Base-by-base conservation (phyloP, 2,797 vertebrate genomes). In the Leucoraja ocellata region DNA sequence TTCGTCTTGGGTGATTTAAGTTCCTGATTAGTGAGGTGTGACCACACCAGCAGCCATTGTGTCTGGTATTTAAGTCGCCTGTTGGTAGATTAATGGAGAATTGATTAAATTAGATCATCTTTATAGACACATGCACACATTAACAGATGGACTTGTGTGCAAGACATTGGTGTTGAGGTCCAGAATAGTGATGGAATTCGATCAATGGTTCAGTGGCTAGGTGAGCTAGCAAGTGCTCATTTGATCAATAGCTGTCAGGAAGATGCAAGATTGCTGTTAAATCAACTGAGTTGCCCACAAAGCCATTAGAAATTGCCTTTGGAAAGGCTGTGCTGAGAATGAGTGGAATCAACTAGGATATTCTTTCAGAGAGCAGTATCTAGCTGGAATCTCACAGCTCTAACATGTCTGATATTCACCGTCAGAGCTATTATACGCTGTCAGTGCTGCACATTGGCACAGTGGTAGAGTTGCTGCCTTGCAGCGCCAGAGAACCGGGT, bases 31-130 rank as follows among this genome's bases (percentile, higher is more conserved):
- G 4, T 13, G 25, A 46, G 13, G 88, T 71, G 16, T 73, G 9
- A 73, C 32, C 13, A 32, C 68, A 73, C 58, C 11, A 63, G 1
- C 86, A 90, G 63, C 58, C 25, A 88, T 6, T n/a, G 84, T 14
- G 28, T 65, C n/a, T 88, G 63, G 21, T 83, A 18, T 68, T 90
- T 68, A 90, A 32, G 23, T 16, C 32, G 58, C 18, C 13, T 91
- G 65, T 25, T 32, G 13, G 65, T 71, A 91, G 65, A 21, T 23
- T 39, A 23, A 68, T 6, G 10, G n/a, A 23, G 32, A 71, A 73
- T 36, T 73, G 36, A 91, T 91, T 39, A 73, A 73, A 91, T 91
- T 46, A 73, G 88, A 23, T 71, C 86, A 71, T 91, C 18, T 73
- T 88, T 65, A 13, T 14, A 18, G 28, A 32, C 28, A 88, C 25